Evolutionary conservation across 2,113 vertebrate species (phyloP).

Genomic region (Muntiacus reevesi): DNA sequence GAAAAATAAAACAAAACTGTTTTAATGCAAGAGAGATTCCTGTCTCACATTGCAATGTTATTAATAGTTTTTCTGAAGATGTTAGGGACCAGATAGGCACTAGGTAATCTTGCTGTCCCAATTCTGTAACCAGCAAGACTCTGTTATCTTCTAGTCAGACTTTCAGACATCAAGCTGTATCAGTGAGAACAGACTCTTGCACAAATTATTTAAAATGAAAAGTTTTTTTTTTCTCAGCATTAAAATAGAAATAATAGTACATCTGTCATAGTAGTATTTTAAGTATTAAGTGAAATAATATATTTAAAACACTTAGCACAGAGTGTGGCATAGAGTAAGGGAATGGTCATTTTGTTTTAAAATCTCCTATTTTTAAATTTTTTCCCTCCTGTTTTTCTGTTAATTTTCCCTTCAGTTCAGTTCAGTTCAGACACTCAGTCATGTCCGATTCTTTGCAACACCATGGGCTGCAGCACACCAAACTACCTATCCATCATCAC

Average conservation of each 20-base stretch:
- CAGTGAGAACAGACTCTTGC: neutral
- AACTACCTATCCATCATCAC: neutral
- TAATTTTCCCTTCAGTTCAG: neutral
- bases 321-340: neutral
- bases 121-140: neutral
- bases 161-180: neutral
- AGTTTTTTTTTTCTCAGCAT: neutral
- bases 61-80: neutral
- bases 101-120: neutral
- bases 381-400: neutral
- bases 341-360: neutral
- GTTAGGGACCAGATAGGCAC: neutral
- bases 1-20: neutral
- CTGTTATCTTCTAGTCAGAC: neutral
- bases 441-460: accelerated
- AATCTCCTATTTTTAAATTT: neutral
- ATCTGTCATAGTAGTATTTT: neutral
- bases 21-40: neutral
- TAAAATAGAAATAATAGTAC: neutral
- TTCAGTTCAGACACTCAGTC: neutral
- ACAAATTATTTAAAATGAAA: neutral
- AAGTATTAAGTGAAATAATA: neutral
- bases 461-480: neutral
- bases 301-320: neutral
- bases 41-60: neutral